A percentile compares a stretch with the other conserved stretches of the same genome.
Evolutionary conservation across 2,888 invertebrate species (phyloP).

Genomic region (Syrista parreyssii): DNA sequence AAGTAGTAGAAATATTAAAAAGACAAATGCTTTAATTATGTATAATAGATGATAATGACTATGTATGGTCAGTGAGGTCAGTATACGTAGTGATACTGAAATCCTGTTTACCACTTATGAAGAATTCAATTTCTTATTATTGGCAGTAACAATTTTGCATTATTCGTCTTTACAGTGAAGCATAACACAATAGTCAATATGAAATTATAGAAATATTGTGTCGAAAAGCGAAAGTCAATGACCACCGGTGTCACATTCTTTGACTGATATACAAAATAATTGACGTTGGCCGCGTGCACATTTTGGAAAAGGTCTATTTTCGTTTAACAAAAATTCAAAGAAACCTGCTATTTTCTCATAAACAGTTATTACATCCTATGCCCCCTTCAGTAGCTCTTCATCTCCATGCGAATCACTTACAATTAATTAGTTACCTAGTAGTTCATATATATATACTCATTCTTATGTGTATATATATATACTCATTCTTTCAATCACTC

Average conservation of each 20-base stretch:
- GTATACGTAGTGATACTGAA: not conserved
- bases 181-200: not conserved
- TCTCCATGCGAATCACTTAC: slow-evolving; percentile 27
- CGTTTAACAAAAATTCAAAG: not conserved
- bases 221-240: not conserved
- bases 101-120: not conserved
- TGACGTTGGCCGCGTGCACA: not conserved
- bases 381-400: slow-evolving; percentile 36
- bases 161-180: not conserved
- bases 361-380: slow-evolving; percentile 3
- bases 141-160: not conserved
- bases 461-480: slow-evolving; percentile 19
- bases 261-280: not conserved
- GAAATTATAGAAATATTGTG: not conserved
- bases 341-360: not conserved
- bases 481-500: slow-evolving; percentile 15
- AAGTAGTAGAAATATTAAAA: not conserved
- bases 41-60: not conserved
- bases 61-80: not conserved
- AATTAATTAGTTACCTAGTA: slow-evolving; percentile 43
- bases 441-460: slow-evolving; percentile 41
- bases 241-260: not conserved
- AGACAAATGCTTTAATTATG: not conserved
- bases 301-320: not conserved
- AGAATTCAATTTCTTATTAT: not conserved